phyloP scores from a whole-genome alignment of 2,888 invertebrate genomes.

The Perizoma affinitatum region DNA sequence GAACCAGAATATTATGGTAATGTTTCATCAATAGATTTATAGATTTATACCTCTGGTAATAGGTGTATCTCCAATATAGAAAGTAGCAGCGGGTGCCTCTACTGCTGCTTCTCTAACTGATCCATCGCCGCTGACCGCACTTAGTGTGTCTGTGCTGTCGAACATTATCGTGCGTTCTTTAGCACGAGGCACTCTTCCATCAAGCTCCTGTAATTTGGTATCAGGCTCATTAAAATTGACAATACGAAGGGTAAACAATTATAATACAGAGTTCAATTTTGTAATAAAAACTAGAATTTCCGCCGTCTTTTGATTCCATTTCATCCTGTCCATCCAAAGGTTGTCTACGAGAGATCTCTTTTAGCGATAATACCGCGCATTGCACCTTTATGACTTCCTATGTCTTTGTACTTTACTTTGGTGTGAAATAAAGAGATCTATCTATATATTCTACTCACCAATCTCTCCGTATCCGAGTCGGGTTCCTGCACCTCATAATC shows the following conservation, averaged over 20 bases:
- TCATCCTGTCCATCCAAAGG: too few relatives aligned
- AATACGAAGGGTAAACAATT: too few relatives aligned
- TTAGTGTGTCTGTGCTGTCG: conserved; percentile 78
- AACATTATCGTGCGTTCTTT: conserved; percentile 81
- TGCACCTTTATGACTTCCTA: too few relatives aligned
- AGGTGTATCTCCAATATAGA: conserved; percentile 81
- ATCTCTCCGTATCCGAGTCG: conserved; percentile 76
- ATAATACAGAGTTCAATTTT: background rate
- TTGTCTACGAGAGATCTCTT: too few relatives aligned
- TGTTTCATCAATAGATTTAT: background rate
- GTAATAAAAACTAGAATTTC: too few relatives aligned
- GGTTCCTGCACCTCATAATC: conserved; percentile 80
- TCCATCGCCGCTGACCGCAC: conserved; percentile 75
- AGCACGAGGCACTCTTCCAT: conserved; percentile 67
- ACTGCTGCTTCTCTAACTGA: conserved; percentile 71
- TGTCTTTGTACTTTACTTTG: too few relatives aligned
- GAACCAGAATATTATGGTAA: too few relatives aligned
- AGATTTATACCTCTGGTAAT: conserved; percentile 67
- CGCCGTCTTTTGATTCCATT: too few relatives aligned
- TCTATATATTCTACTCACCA: conserved; percentile 56
- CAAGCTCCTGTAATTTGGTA: conserved; percentile 62
- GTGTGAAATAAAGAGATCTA: too few relatives aligned
- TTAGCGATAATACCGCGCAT: too few relatives aligned
- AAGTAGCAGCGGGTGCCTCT: conserved; percentile 74
- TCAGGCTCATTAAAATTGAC: background rate